Conservation (phyloP, 1,140 invertebrate species). For the Archivesica marissinica region DNA sequence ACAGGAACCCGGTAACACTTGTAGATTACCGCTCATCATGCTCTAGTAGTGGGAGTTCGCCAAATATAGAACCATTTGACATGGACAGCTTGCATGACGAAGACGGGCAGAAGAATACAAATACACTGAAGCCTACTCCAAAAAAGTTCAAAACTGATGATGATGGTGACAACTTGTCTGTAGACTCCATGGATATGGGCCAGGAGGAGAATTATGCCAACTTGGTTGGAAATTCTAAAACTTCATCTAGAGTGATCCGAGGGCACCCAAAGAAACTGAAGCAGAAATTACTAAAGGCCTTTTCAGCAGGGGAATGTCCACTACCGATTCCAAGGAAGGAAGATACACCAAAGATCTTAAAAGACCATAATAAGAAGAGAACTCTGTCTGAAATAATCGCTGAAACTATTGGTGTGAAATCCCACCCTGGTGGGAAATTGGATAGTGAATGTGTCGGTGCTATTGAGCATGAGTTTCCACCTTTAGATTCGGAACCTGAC, state of each 20-base stretch:
- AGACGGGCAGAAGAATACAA: not conserved
- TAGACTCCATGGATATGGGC: not conserved
- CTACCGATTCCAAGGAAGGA: not conserved
- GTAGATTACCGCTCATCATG: constrained; percentile 8
- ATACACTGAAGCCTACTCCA: not conserved
- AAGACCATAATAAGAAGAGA: not conserved
- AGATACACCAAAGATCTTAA: not conserved
- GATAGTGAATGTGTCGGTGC: not conserved
- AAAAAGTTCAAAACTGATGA: constrained; percentile 21
- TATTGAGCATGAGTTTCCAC: not conserved
- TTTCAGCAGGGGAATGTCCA: not conserved
- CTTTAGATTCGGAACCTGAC: not conserved
- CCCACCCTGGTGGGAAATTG: not conserved
- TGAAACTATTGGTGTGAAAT: not conserved
- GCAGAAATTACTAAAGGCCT: constrained; percentile 45
- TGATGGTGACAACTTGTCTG: not conserved
- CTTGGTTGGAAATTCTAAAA: not conserved
- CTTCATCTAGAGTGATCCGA: not conserved
- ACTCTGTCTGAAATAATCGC: constrained; percentile 4
- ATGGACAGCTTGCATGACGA: not conserved
- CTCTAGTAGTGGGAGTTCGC: not conserved
- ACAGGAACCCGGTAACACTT: not conserved
- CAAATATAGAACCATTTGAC: constrained; percentile 36
- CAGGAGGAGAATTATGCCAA: not conserved
- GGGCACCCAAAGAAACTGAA: constrained; percentile 27